A percentile compares a stretch with the other conserved stretches of the same genome.
Evolutionary conservation across 1,140 invertebrate species (phyloP).

Genomic region (Bilobella aurantiaca): DNA sequence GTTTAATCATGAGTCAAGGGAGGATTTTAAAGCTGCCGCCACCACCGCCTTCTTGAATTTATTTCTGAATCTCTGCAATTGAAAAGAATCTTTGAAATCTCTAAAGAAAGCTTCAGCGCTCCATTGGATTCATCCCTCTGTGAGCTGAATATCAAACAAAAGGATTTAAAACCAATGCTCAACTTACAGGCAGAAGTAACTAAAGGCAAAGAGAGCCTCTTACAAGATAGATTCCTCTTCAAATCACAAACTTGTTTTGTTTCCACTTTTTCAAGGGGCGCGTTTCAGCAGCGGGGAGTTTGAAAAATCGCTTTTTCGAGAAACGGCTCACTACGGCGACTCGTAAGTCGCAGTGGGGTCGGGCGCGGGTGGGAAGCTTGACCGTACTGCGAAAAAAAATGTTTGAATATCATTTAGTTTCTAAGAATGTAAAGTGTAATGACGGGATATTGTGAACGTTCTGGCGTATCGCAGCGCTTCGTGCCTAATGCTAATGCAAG

Average conservation of each 20-base stretch:
- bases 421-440: no score
- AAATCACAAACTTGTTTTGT: not conserved
- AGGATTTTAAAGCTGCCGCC: no score
- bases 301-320: no score
- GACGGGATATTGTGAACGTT: no score
- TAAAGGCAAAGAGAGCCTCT: not conserved
- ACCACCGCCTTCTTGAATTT: not conserved
- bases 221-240: not conserved
- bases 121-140: not conserved
- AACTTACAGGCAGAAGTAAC: not conserved
- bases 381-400: no score
- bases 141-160: slow-evolving; percentile 3
- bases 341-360: no score
- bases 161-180: not conserved
- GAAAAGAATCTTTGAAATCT: not conserved
- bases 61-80: not conserved
- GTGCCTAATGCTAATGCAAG: no score
- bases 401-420: no score
- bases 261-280: not conserved
- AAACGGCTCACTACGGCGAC: no score
- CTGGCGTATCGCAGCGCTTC: no score
- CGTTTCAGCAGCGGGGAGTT: not conserved
- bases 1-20: not conserved
- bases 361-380: no score
- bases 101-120: not conserved